Evolutionary conservation across 2,113 vertebrate species (phyloP).

Genomic region (Ciconia boyciana): DNA sequence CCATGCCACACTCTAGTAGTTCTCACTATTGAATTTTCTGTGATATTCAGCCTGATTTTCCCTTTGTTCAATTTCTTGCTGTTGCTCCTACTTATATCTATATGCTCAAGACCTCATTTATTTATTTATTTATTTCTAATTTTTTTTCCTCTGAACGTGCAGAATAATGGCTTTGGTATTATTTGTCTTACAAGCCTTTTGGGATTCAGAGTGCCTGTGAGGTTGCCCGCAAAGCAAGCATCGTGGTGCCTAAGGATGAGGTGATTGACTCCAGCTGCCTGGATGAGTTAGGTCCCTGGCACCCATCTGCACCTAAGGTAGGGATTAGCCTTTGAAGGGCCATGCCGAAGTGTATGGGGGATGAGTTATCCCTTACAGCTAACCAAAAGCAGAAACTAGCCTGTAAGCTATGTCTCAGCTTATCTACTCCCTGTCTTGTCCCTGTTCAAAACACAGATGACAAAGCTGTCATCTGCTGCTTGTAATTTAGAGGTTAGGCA

Average conservation of each 20-base stretch:
- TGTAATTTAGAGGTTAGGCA: not conserved
- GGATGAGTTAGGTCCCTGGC: not conserved
- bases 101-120: not conserved
- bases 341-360: accelerated
- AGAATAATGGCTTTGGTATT: not conserved
- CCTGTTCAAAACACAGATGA: not conserved
- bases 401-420: not conserved
- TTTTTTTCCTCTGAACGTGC: not conserved
- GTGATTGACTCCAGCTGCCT: not conserved
- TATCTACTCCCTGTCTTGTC: not conserved
- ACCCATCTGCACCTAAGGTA: not conserved
- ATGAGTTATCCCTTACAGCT: not conserved
- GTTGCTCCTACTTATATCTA: not conserved
- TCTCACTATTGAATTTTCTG: not conserved
- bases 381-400: not conserved
- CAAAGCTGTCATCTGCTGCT: not conserved
- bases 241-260: not conserved
- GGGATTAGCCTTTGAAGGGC: not conserved
- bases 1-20: not conserved
- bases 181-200: not conserved
- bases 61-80: not conserved
- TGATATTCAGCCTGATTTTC: not conserved
- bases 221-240: not conserved
- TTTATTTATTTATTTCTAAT: not conserved
- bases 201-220: not conserved